These are phyloP conservation scores for Cheilosia scutellata DNA, from an alignment of 2,888 invertebrate species.

Conservation along the genomic window DNA sequence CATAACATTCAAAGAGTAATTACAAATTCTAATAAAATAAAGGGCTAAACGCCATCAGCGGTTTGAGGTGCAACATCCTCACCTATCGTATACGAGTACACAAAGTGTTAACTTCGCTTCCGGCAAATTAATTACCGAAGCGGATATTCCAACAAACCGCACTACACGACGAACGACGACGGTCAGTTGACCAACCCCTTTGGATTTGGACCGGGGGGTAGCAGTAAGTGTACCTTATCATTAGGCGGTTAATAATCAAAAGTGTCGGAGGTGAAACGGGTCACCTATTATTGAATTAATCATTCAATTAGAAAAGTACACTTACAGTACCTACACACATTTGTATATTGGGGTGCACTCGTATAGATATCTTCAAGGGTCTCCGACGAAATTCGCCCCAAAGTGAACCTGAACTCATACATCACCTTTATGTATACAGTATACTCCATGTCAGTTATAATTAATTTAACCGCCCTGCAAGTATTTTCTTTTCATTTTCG, in stretches of 20 bases:
- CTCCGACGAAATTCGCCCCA: slow-evolving; percentile 26
- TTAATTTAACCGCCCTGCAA: slow-evolving; percentile 51
- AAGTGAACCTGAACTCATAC: slow-evolving; percentile 6
- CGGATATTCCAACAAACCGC: slow-evolving; percentile 30
- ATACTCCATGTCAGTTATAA: slow-evolving; percentile 44
- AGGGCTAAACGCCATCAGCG: slow-evolving; percentile 18
- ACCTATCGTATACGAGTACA: background rate
- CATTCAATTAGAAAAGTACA: slow-evolving; percentile 76
- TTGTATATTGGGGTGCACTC: background rate
- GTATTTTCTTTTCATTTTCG: slow-evolving; percentile 66
- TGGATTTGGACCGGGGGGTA: slow-evolving; percentile 26
- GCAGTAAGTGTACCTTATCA: slow-evolving; percentile 53
- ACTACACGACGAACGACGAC: slow-evolving; percentile 6
- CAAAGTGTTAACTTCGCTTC: slow-evolving; percentile 52
- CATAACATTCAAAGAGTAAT: background rate
- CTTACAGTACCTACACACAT: slow-evolving; percentile 69
- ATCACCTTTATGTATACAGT: background rate
- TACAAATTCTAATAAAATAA: slow-evolving; percentile 9
- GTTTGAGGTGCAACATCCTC: background rate
- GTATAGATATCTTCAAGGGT: slow-evolving; percentile 53
- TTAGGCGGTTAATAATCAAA: slow-evolving; percentile 68
- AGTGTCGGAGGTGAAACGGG: slow-evolving; percentile 27
- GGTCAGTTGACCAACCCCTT: slow-evolving; percentile 48
- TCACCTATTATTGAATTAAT: slow-evolving; percentile 68
- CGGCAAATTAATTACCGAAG: slow-evolving; percentile 50